These are phyloP conservation scores for Lasioglossum figueresi DNA, from an alignment of 2,888 invertebrate species.

Conservation along the genomic window DNA sequence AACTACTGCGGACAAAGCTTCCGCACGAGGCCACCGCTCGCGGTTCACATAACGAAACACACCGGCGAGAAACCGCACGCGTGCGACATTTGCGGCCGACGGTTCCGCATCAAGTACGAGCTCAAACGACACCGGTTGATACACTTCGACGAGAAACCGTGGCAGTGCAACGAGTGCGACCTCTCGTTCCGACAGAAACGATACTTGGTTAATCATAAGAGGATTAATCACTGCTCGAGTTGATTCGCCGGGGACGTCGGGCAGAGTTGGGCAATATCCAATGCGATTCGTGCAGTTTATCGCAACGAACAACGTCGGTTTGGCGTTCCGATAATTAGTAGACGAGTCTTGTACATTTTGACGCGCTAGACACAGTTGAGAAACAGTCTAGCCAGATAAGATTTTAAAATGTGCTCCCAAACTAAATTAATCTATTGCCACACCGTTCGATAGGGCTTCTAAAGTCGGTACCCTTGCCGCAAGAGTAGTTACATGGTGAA, in stretches of 20 bases:
- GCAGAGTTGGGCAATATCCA: not conserved
- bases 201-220: conserved; percentile 85
- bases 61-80: conserved; percentile 87
- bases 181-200: conserved; percentile 85
- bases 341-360: not conserved
- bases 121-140: conserved; percentile 85
- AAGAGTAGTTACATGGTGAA: not conserved
- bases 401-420: not conserved
- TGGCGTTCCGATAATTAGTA: not conserved
- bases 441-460: not conserved
- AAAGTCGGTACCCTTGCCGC: not conserved
- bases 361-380: not conserved
- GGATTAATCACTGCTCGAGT: conserved; percentile 80
- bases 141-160: conserved; percentile 85
- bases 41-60: conserved; percentile 86
- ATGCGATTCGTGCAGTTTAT: not conserved
- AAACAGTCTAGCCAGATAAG: not conserved
- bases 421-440: not conserved
- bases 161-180: conserved; percentile 83
- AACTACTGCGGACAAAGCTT: conserved; percentile 87
- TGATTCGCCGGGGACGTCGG: conserved; percentile 3
- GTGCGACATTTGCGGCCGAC: conserved; percentile 86
- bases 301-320: not conserved
- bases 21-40: conserved; percentile 86
- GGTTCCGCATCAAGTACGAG: conserved; percentile 87